Conservation (phyloP, 2,888 invertebrate species). For the Nebria brevicollis region DNA sequence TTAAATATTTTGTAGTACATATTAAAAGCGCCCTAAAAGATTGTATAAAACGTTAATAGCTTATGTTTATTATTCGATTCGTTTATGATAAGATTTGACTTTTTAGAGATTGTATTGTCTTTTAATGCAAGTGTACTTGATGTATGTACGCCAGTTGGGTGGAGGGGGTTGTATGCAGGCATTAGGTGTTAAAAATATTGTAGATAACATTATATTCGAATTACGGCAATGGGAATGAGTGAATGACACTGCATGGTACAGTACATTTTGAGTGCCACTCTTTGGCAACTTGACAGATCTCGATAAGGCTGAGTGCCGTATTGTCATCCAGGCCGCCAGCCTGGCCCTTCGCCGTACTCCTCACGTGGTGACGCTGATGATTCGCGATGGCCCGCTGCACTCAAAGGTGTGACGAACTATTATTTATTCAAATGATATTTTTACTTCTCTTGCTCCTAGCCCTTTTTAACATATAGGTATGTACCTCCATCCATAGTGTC, state of each 20-base stretch:
- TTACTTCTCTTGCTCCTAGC: conserved; percentile 46
- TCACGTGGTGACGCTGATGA: neutral
- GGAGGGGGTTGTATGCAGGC: neutral
- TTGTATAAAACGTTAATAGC: too few species aligned
- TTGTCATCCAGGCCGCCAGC: conserved; percentile 33
- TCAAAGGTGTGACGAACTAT: conserved; percentile 54
- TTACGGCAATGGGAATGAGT: conserved; percentile 50
- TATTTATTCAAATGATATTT: conserved; percentile 54
- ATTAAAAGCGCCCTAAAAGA: too few species aligned
- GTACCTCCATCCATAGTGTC: neutral
- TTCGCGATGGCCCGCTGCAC: conserved; percentile 12
- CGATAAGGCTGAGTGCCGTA: conserved; percentile 53
- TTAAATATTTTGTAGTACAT: too few species aligned
- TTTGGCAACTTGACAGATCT: conserved; percentile 60
- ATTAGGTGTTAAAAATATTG: conserved; percentile 47
- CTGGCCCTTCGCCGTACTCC: neutral
- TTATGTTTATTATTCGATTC: too few species aligned
- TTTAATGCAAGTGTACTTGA: too few species aligned
- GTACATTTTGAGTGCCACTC: conserved; percentile 57
- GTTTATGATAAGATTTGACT: too few species aligned
- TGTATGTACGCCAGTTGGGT: neutral
- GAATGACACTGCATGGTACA: conserved; percentile 56
- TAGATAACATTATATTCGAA: conserved; percentile 57
- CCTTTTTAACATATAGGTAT: conserved; percentile 45
- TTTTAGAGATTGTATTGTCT: too few species aligned